Evolutionary conservation across 2,797 vertebrate species (phyloP), one percentile per base, ranked within the genome.

Genomic region (Coccyzus lansbergi): DNA sequence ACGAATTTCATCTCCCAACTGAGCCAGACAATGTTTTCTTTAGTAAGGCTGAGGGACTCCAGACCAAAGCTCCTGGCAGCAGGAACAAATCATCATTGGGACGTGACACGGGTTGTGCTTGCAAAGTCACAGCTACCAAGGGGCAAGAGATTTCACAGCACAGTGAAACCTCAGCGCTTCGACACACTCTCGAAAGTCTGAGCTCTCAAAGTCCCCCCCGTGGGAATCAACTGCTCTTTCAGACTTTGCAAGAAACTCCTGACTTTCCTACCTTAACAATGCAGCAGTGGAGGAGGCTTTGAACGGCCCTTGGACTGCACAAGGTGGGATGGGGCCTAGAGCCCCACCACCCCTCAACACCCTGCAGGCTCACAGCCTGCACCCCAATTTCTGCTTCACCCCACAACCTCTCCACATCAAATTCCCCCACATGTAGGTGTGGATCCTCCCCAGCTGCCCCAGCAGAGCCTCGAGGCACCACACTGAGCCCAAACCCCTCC

Each of bases 361-460:
- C 38, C 64, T n/a, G 14, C 59, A 40, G 44, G 20, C 28, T 20
- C 71, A 21, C 75, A 42, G 22, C 22, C 36, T 7, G 18, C 1
- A 33, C 44, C 51, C 20, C 70, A 46, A 16, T 46, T 48, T 14
- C 20, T 16, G 17, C 28, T n/a, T n/a, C n/a, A n/a, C n/a, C 16
- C 38, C 9, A 12, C 16, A 15, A 0, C 56, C 26, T 5, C 22
- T 20, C 42, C 4, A 24, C 26, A 8, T 8, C 63, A 28, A 56
- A 7, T 28, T 15, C 31, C 12, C 12, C 55, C 12, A 2, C 24
- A 4, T 0, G 0, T 2, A 26, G 29, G 7, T 22, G 28, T 11
- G 26, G 33, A 31, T 10, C 64, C 17, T 16, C 26, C 49, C 24
- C 19, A 52, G 16, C 15, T 21, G 13, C n/a, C 42, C 62, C 48